Conservation (phyloP, 92 coral and sea anemone genomes). For the Micromussa lordhowensis region DNA sequence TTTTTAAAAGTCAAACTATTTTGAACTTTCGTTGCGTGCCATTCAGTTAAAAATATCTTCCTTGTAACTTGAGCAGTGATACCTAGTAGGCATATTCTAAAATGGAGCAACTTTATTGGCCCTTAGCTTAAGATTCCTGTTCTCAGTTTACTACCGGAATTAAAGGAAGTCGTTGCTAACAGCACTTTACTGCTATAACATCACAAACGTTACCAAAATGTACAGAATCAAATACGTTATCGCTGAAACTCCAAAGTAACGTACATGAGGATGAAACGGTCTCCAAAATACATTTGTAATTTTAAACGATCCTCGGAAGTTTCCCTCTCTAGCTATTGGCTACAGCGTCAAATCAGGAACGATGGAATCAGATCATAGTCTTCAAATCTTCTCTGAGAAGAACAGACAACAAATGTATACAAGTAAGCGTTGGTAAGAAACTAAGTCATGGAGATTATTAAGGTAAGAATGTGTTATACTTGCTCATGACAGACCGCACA, state of each 20-base stretch:
- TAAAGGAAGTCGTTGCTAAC: neutral
- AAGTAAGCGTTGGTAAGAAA: neutral
- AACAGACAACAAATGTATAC: neutral
- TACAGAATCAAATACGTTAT: neutral
- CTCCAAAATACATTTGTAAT: slow-evolving; percentile 9
- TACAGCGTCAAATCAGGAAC: slow-evolving; percentile 14
- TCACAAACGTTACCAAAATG: neutral
- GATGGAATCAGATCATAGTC: neutral
- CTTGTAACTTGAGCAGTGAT: neutral
- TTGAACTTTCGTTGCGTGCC: neutral
- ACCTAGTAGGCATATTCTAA: neutral
- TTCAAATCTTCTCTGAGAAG: neutral
- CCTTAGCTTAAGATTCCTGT: neutral
- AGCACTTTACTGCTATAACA: neutral
- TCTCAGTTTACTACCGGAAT: neutral
- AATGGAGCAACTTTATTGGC: neutral
- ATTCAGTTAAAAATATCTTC: neutral
- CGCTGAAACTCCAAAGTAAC: neutral
- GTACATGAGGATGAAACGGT: neutral
- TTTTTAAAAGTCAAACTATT: no score
- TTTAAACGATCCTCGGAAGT: neutral
- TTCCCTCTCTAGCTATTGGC: neutral
- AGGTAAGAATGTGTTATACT: neutral
- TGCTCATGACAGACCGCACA: no score
- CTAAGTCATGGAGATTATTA: neutral